Evolutionary conservation across 1,140 invertebrate genomes (phyloP).

Genomic region (Delia radicum): DNA sequence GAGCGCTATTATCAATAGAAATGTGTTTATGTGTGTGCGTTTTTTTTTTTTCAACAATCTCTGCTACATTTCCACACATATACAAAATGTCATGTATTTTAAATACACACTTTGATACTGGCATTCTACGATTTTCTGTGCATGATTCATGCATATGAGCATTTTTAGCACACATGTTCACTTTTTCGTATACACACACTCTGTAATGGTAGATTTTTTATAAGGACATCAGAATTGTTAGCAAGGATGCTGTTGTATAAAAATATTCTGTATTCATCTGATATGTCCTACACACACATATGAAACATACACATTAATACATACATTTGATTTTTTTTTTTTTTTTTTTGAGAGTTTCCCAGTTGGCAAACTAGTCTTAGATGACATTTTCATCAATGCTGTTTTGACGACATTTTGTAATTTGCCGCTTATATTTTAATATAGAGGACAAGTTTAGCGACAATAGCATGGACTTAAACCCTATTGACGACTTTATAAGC

Average conservation of each 20-base stretch:
- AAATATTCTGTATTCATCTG: neutral
- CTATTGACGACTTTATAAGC: too few relatives aligned
- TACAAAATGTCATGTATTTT: neutral
- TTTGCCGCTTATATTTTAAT: too few relatives aligned
- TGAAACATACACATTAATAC: neutral
- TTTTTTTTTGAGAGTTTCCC: too few relatives aligned
- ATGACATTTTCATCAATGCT: too few relatives aligned
- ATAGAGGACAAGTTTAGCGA: too few relatives aligned
- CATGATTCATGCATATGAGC: neutral
- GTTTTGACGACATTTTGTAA: too few relatives aligned
- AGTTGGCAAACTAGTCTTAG: too few relatives aligned
- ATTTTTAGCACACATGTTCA: conserved; percentile 26
- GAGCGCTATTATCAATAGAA: neutral
- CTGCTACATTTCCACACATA: neutral
- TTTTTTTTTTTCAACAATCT: neutral
- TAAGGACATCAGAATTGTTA: conserved; percentile 39
- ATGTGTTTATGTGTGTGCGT: neutral
- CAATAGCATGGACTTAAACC: too few relatives aligned
- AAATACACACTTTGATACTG: neutral
- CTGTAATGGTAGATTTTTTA: conserved; percentile 51
- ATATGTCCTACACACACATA: too few relatives aligned
- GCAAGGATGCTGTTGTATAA: conserved; percentile 29
- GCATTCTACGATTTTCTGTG: too few relatives aligned
- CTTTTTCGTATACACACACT: conserved; percentile 44
- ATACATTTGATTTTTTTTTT: too few relatives aligned